Evolutionary conservation across 2,888 invertebrate species (phyloP).

Genomic region (Meteorus cinctellus): DNA sequence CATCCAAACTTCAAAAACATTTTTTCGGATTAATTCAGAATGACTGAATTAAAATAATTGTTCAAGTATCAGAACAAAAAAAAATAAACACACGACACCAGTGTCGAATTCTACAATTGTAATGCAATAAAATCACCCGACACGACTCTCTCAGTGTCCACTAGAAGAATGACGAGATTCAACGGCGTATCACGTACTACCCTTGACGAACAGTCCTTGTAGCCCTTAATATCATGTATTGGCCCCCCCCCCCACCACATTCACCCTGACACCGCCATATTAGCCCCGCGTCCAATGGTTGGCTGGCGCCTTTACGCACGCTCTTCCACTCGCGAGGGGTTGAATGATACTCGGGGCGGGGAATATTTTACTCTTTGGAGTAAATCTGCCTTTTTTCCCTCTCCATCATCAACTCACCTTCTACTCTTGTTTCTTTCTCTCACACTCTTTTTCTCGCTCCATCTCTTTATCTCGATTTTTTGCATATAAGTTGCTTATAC

Average conservation of each 20-base stretch:
- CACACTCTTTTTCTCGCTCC: conserved; percentile 36
- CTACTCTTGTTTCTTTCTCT: conserved; percentile 32
- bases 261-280: conserved; percentile 69
- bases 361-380: conserved; percentile 70
- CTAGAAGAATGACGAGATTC: conserved; percentile 68
- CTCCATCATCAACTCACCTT: conserved; percentile 45
- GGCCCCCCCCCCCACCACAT: conserved; percentile 60
- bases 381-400: conserved; percentile 62
- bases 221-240: conserved; percentile 70
- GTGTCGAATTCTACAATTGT: background rate
- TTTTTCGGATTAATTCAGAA: background rate
- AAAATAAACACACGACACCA: background rate
- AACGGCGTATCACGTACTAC: conserved; percentile 76
- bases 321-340: conserved; percentile 64
- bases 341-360: conserved; percentile 72
- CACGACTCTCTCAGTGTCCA: conserved; percentile 36
- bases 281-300: conserved; percentile 74
- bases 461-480: conserved; percentile 15
- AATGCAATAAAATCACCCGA: conserved; percentile 1
- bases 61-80: background rate
- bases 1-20: background rate
- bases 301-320: conserved; percentile 69
- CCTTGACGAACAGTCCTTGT: conserved; percentile 65
- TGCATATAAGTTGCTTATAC: conserved; percentile 38
- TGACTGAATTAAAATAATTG: background rate